Conservation (phyloP, 2,888 invertebrate genomes). For the Habroteleia sp. region DNA sequence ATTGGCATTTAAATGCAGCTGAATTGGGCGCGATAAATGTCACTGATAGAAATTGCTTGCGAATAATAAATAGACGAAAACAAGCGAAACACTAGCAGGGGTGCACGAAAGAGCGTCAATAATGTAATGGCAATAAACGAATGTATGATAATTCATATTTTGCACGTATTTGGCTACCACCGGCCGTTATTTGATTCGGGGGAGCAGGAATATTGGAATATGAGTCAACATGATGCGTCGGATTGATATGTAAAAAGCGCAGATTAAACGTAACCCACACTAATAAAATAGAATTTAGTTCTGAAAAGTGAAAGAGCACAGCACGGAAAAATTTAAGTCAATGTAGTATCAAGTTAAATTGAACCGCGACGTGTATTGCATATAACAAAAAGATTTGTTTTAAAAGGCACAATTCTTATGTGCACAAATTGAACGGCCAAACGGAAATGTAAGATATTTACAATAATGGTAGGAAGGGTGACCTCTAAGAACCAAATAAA, state of each 20-base stretch:
- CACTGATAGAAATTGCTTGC: neutral
- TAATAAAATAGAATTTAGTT: conserved; percentile 33
- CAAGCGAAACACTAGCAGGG: neutral
- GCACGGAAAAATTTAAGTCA: conserved; percentile 29
- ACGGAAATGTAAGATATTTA: neutral
- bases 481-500: too few relatives aligned
- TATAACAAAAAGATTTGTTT: conserved; percentile 9
- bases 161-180: conserved; percentile 4
- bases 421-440: conserved; percentile 19
- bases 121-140: conserved; percentile 14
- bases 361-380: conserved; percentile 3
- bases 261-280: conserved; percentile 22
- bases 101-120: neutral
- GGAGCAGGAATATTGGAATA: conserved; percentile 25
- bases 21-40: neutral
- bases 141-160: conserved; percentile 21
- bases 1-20: conserved; percentile 3
- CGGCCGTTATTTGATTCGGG: conserved; percentile 27
- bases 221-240: conserved; percentile 28
- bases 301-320: conserved; percentile 32
- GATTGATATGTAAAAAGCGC: conserved; percentile 25
- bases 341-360: conserved; percentile 26
- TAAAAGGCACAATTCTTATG: conserved; percentile 12
- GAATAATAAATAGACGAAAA: neutral
- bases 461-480: too few relatives aligned